Conservation (phyloP, 1,140 invertebrate species). For the Paralvinella palmiformis region DNA sequence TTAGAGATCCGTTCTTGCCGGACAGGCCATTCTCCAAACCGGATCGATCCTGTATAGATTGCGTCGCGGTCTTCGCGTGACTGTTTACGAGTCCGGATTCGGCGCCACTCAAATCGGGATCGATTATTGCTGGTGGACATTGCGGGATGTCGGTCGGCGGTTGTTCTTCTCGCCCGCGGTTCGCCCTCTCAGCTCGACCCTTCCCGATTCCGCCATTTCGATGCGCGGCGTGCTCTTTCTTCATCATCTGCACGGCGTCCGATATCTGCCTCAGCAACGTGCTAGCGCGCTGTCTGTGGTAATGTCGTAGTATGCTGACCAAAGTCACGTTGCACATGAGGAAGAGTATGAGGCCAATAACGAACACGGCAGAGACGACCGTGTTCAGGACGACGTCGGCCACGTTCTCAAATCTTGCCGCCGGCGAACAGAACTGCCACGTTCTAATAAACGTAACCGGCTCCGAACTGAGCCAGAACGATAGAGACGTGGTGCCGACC, state of each 20-base stretch:
- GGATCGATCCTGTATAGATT: too few species aligned
- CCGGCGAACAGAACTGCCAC: conserved; percentile 7
- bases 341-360: conserved; percentile 7
- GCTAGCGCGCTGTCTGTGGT: conserved; percentile 1
- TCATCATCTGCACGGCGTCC: not conserved
- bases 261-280: conserved; percentile 4
- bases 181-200: too few species aligned
- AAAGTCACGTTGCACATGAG: conserved; percentile 7
- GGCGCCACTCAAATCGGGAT: too few species aligned
- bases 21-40: too few species aligned
- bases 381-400: conserved; percentile 4
- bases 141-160: too few species aligned
- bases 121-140: too few species aligned
- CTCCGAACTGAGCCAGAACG: not conserved
- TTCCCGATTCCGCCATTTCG: too few species aligned
- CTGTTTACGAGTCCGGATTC: too few species aligned
- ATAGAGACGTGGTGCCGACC: not conserved
- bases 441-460: not conserved
- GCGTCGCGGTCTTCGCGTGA: too few species aligned
- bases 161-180: too few species aligned
- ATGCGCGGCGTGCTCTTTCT: too few species aligned
- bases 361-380: not conserved
- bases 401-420: not conserved
- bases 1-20: too few species aligned
- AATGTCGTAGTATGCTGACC: conserved; percentile 6